Evolutionary conservation across 2,113 vertebrate species (phyloP).

Genomic region (Mormyrus lacerda): DNA sequence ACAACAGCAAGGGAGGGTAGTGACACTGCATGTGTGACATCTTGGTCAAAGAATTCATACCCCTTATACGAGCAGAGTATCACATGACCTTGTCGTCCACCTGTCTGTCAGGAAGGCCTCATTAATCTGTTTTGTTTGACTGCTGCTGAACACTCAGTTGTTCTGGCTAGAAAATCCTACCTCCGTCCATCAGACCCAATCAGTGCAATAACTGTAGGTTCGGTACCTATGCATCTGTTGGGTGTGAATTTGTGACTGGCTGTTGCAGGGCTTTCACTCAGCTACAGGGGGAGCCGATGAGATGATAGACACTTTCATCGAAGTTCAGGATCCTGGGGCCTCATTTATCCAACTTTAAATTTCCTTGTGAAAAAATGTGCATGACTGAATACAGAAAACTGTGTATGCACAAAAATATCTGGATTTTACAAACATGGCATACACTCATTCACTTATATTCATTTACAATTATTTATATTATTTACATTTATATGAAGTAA

Average conservation of each 20-base stretch:
- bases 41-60: not conserved
- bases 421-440: too few relatives aligned
- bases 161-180: not conserved
- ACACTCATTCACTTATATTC: too few relatives aligned
- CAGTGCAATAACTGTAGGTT: not conserved
- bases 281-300: not conserved
- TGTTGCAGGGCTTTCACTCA: not conserved
- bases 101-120: not conserved
- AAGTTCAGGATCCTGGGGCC: not conserved
- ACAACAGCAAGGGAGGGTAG: not conserved
- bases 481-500: too few relatives aligned
- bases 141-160: not conserved
- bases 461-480: too few relatives aligned
- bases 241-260: not conserved
- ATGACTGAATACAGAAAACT: too few relatives aligned
- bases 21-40: not conserved
- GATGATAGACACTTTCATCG: not conserved
- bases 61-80: not conserved
- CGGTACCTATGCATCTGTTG: not conserved
- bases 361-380: not conserved
- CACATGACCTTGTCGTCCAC: not conserved
- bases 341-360: not conserved
- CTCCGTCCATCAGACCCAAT: not conserved
- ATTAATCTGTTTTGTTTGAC: not conserved
- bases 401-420: too few relatives aligned